Base-by-base conservation (phyloP, 2,113 vertebrate genomes). In the Phaetusa simplex region DNA sequence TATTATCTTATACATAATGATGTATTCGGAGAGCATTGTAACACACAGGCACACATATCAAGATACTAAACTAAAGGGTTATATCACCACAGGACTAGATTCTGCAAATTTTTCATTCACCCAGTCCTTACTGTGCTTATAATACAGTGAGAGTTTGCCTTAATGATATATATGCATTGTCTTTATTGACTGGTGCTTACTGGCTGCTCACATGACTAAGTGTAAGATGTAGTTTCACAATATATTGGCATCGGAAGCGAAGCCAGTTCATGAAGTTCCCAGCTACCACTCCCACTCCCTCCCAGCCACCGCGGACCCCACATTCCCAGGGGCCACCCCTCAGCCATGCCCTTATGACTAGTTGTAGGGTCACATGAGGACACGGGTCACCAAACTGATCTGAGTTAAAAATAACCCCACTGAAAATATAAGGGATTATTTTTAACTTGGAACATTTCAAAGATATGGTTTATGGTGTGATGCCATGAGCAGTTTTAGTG, bases 341-440 rank as follows among this genome's bases (percentile, higher is more conserved):
- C 70, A 82, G 50, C 79, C 78, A 22, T 82, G 81, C 49, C 58
- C 27, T 53, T 69, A 69, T 17, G 65, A 78, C 61, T 30, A 65
- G 56, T 26, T 56, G 53, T 82, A 52, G 45, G 90, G 90, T 97
- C 74, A 93, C 45, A 65, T 12, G 30, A 93, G 95, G 95, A 96
- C 93, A 92, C 30, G 23, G 87, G 82, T 95, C 96, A 96, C 74
- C 61, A 52, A 94, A 86, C 14, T 29, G 78, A 91, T 40, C 71
- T 4, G 19, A n/a, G 88, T 93, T 88, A 94, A 96, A 96, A 95
- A 94, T 94, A 96, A 95, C 34, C 36, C 64, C 92, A 65, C 74
- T 50, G 67, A 90, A 95, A 96, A 96, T 56, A 65, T 45, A 93
- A 83, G 90, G 50, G 40, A 88, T 92, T 96, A 97, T 96, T 96